Evolutionary conservation across 2,113 vertebrate species (phyloP).

Genomic region (Ramphastos sulfuratus): DNA sequence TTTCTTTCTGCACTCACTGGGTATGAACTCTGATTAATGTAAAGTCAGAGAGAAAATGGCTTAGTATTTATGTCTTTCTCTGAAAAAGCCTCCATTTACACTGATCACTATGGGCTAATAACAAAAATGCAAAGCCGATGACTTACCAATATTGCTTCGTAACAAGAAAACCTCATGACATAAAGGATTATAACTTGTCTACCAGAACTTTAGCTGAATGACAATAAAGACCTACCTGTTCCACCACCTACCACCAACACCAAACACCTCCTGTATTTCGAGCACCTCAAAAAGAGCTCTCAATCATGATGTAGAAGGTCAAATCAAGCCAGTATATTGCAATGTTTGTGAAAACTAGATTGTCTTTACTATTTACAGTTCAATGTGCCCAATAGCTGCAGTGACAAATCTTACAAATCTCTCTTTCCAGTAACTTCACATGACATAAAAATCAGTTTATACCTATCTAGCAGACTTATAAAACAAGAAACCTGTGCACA

Average conservation of each 20-base stretch:
- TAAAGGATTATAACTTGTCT: conserved; percentile 37
- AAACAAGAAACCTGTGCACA: not conserved
- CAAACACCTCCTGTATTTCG: not conserved
- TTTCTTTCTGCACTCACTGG: not conserved
- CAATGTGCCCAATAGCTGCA: not conserved
- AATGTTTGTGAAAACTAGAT: not conserved
- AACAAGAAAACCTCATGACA: conserved; percentile 43
- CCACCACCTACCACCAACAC: not conserved
- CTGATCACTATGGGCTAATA: conserved; percentile 21
- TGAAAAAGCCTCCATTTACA: not conserved
- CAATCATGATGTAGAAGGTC: not conserved
- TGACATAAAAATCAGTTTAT: not conserved
- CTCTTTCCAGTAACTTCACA: not conserved
- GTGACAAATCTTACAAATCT: not conserved
- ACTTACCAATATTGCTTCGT: conserved; percentile 17
- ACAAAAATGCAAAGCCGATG: not conserved
- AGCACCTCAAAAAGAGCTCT: not conserved
- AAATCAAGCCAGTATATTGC: not conserved
- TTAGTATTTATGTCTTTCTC: not conserved
- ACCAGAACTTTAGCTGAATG: conserved; percentile 7
- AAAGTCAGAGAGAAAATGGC: not conserved
- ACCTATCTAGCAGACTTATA: not conserved
- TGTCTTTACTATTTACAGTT: not conserved
- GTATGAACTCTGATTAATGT: not conserved
- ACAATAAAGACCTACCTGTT: not conserved